Evolutionary conservation across 2,113 vertebrate species (phyloP), one percentile per base, ranked within the genome.

Genomic region (Sminthopsis crassicaudata): DNA sequence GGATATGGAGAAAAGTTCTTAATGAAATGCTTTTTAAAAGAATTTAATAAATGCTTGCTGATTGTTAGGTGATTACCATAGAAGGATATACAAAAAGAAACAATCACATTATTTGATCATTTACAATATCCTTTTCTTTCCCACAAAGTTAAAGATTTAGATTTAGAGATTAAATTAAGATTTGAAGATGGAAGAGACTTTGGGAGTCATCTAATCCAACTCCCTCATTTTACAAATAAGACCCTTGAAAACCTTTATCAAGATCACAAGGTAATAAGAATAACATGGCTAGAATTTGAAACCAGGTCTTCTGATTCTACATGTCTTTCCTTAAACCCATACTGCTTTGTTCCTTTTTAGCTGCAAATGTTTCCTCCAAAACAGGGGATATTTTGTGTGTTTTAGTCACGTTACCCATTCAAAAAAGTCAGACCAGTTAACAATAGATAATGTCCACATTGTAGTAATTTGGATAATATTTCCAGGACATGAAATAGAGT

Each of bases 401-500:
- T 3, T 50, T 46, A 60, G 19, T 54, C 90, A 42, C 8, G 22
- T 84, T 53, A 76, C 46, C 67, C 90, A 92, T 9, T 30, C 94
- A 30, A 93, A n/a, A 91, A 53, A 94, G 53, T 91, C 22, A 10
- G 48, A 53, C 42, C 91, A 93, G 8, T 55, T 5, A 84, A 89
- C 46, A 89, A 55, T 93, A 88, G 24, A 90, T 91, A 95, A 95
- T 12, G 2, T 52, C 42, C 53, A 1, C 22, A 91, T 94, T 96
- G 46, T 90, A 60, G 42, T 92, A 90, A 10, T 90, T 89, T 96
- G 90, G 93, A 52, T 46, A 92, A 93, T 97, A 27, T n/a, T 93
- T 96, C 92, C 25, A 94, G 57, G 12, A 94, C 23, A 90, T 4
- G 89, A 93, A 36, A 10, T 46, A 67, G 91, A 90, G 46, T 11